Conservation (phyloP, 64 coral and sea anemone species). For the Anthopleura sola region DNA sequence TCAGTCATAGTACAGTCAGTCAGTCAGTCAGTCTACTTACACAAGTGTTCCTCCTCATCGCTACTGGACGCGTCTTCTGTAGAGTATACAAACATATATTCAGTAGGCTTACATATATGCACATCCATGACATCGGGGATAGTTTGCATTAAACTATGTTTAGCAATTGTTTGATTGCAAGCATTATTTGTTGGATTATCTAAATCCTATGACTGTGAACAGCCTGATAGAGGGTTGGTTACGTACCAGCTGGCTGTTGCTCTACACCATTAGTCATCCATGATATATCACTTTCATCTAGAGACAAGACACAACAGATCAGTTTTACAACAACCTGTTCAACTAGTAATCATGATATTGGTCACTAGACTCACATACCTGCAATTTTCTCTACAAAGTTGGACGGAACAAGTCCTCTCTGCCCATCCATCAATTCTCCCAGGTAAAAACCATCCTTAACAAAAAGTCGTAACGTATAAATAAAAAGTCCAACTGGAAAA, state of each 20-base stretch:
- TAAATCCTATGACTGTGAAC: too few species aligned
- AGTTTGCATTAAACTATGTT: too few species aligned
- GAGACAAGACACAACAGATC: not conserved
- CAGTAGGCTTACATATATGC: too few species aligned
- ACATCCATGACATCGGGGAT: too few species aligned
- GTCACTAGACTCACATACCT: constrained; percentile 10
- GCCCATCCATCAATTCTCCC: constrained; percentile 88
- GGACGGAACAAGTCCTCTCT: constrained; percentile 92
- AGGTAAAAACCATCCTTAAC: constrained; percentile 86
- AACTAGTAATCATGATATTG: not conserved
- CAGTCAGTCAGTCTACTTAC: constrained; percentile 24
- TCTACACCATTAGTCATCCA: constrained; percentile 63
- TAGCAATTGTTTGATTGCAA: too few species aligned
- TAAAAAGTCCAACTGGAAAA: not conserved
- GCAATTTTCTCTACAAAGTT: constrained; percentile 98
- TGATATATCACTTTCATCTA: constrained; percentile 78
- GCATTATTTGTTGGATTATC: not conserved
- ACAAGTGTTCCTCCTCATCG: constrained; percentile 50
- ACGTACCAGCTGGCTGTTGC: not conserved
- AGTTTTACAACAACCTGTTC: not conserved
- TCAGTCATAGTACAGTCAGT: not conserved
- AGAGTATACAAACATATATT: not conserved
- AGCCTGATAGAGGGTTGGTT: not conserved
- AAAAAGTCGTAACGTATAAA: not conserved
- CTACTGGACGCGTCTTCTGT: constrained; percentile 40